Percentiles rank a stretch among this genome's conserved stretches.
Evolutionary conservation across 30 jellyfish, hydroid and myxozoan species (phyloP).

Genomic region (Mastigias papua): DNA sequence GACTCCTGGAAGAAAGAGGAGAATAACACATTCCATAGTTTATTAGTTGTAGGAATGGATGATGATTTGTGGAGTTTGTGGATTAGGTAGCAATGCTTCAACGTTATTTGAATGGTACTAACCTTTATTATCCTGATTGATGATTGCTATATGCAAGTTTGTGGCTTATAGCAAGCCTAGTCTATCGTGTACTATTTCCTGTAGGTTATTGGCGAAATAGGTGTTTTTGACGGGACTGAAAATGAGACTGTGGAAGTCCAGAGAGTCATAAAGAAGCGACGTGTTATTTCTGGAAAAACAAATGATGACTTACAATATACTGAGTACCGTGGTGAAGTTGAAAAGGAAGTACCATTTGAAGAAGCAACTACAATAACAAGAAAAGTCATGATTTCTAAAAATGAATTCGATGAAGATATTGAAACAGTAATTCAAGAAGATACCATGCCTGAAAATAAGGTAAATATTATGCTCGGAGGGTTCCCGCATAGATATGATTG

Average conservation of each 20-base stretch:
- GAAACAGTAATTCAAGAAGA: constrained; percentile 58
- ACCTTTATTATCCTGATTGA: too few relatives aligned
- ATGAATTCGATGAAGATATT: constrained; percentile 64
- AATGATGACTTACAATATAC: constrained; percentile 38
- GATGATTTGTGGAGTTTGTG: too few relatives aligned
- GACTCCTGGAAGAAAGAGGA: too few relatives aligned
- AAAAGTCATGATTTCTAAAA: constrained; percentile 50
- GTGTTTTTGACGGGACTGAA: constrained; percentile 52
- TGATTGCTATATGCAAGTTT: too few relatives aligned
- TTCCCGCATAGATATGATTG: too few relatives aligned
- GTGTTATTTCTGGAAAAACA: constrained; percentile 27
- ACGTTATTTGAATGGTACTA: too few relatives aligned
- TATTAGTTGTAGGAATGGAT: too few relatives aligned
- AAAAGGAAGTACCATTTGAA: constrained; percentile 3
- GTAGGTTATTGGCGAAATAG: constrained; percentile 73
- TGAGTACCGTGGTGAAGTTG: constrained; percentile 3
- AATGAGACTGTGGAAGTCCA: constrained; percentile 61
- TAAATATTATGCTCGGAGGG: too few relatives aligned
- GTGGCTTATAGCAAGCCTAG: too few relatives aligned
- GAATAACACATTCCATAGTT: too few relatives aligned
- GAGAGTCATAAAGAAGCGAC: constrained; percentile 53
- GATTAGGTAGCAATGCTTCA: too few relatives aligned
- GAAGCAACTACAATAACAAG: constrained; percentile 46
- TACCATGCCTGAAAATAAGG: background rate
- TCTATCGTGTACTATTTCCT: background rate